A percentile compares a stretch with the other conserved stretches of the same genome.
phyloP scores from a whole-genome alignment of 2,113 vertebrate genomes.

The Papio anubis region DNA sequence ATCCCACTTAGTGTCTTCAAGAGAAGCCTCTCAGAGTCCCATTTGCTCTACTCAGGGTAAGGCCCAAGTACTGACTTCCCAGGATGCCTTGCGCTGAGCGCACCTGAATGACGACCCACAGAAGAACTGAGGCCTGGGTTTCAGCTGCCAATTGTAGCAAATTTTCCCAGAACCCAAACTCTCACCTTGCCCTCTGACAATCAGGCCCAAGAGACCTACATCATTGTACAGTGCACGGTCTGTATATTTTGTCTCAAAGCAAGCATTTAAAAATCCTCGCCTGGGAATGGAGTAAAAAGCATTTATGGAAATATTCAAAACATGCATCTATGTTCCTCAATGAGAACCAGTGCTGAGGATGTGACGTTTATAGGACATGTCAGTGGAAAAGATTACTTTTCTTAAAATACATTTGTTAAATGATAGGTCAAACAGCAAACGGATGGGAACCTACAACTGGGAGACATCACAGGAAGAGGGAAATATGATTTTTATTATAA shows the following conservation, averaged over 20 bases:
- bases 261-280: slow-evolving; percentile 46
- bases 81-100: neutral
- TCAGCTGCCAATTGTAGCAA: neutral
- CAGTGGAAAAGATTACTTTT: slow-evolving; percentile 80
- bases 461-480: slow-evolving; percentile 77
- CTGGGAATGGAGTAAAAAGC: slow-evolving; percentile 74
- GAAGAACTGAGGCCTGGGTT: neutral
- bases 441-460: slow-evolving; percentile 80
- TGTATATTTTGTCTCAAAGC: slow-evolving; percentile 33
- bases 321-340: slow-evolving; percentile 61
- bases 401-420: slow-evolving; percentile 81
- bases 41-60: neutral
- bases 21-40: neutral
- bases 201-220: slow-evolving; percentile 12
- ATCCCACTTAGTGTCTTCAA: neutral
- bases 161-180: slow-evolving; percentile 55
- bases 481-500: slow-evolving; percentile 83
- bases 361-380: slow-evolving; percentile 76
- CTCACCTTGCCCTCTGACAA: slow-evolving; percentile 1
- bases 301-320: slow-evolving; percentile 74
- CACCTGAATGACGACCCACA: neutral
- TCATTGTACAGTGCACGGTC: neutral
- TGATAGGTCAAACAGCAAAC: slow-evolving; percentile 81
- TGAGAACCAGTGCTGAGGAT: slow-evolving; percentile 74
- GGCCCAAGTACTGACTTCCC: slow-evolving; percentile 4